Evolutionary conservation across 2,888 invertebrate genomes (phyloP).

Genomic region (Trilocha varians): DNA sequence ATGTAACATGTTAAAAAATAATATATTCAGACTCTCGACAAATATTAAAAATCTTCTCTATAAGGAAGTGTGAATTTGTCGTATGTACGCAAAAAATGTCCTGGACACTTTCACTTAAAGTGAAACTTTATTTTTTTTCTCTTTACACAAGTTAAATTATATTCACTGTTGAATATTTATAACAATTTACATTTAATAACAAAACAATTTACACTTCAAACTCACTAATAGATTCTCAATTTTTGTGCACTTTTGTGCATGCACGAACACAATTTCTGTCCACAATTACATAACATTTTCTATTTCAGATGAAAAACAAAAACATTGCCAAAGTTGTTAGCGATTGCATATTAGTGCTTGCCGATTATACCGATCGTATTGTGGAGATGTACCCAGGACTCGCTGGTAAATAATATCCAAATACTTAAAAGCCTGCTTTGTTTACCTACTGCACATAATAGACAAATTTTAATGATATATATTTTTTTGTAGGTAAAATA

Average conservation of each 20-base stretch:
- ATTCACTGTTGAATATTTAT: too few relatives aligned
- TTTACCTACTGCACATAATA: too few relatives aligned
- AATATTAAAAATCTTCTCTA: background rate
- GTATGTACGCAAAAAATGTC: background rate
- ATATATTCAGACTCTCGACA: background rate
- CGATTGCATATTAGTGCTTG: constrained; percentile 83
- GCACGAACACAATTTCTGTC: too few relatives aligned
- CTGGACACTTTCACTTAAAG: background rate
- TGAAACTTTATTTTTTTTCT: too few relatives aligned
- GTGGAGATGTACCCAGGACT: constrained; percentile 81
- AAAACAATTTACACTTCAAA: too few relatives aligned
- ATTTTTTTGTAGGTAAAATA: constrained; percentile 57
- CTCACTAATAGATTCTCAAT: too few relatives aligned
- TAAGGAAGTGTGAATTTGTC: too few relatives aligned
- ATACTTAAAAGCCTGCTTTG: too few relatives aligned
- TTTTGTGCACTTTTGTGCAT: too few relatives aligned
- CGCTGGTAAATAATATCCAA: constrained; percentile 71
- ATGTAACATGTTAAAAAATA: background rate
- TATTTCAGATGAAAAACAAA: constrained; percentile 82
- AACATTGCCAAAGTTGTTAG: constrained; percentile 88
- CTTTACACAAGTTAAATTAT: too few relatives aligned
- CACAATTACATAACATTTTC: constrained; percentile 10
- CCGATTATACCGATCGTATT: constrained; percentile 84
- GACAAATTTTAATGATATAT: too few relatives aligned
- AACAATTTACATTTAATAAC: too few relatives aligned